Evolutionary conservation across 2,113 vertebrate genomes (phyloP).

Genomic region (Leptodactylus fuscus): DNA sequence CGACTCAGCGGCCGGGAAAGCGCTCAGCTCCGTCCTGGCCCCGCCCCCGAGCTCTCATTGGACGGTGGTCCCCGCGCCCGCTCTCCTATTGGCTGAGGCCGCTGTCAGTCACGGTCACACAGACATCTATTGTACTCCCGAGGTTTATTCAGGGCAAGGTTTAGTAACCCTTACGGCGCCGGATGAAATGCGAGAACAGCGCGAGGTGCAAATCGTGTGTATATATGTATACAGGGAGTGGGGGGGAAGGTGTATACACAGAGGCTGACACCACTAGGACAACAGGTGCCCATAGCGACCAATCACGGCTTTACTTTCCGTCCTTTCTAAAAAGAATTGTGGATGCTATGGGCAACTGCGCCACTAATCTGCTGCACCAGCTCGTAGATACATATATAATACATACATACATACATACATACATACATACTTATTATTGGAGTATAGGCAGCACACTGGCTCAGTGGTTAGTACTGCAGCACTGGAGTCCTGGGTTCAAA

Average conservation of each 20-base stretch:
- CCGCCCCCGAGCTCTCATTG: constrained; percentile 26
- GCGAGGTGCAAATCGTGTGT: not conserved
- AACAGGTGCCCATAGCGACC: not conserved
- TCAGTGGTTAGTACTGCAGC: too few species aligned
- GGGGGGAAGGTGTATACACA: too few species aligned
- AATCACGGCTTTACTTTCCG: not conserved
- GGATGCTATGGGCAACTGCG: not conserved
- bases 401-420: too few species aligned
- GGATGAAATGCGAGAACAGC: not conserved
- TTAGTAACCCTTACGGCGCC: constrained; percentile 37
- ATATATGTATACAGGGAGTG: not conserved
- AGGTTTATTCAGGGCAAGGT: constrained; percentile 54
- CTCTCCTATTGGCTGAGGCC: not conserved
- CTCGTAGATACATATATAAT: too few species aligned
- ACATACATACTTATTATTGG: too few species aligned
- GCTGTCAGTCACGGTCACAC: constrained; percentile 6
- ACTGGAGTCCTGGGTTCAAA: too few species aligned
- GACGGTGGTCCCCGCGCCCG: not conserved
- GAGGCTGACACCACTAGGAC: not conserved
- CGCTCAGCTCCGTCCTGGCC: constrained; percentile 33
- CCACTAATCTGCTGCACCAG: not conserved
- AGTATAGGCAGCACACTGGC: too few species aligned
- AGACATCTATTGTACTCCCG: constrained; percentile 50
- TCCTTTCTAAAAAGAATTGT: not conserved
- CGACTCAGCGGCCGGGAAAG: not conserved